phyloP scores from a whole-genome alignment of 1,140 invertebrate species.

The Copidosoma floridanum region DNA sequence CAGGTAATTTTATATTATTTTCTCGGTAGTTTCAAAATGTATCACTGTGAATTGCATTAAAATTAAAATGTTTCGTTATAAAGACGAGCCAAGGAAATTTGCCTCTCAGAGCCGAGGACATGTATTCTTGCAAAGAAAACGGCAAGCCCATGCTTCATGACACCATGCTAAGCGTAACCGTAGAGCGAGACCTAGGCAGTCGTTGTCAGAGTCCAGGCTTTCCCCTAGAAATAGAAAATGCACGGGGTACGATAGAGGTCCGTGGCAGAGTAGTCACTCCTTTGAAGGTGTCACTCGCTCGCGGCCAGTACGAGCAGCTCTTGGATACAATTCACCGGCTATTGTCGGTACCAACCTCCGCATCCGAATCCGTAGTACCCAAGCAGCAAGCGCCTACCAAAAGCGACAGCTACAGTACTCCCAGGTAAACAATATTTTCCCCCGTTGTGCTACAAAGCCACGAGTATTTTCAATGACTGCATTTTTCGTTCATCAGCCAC shows the following conservation, averaged over 20 bases:
- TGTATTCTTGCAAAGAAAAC: constrained; percentile 67
- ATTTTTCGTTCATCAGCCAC: neutral
- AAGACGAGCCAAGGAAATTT: constrained; percentile 32
- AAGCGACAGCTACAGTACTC: neutral
- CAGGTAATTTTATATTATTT: constrained; percentile 32
- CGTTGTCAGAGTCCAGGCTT: constrained; percentile 44
- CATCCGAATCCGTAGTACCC: constrained; percentile 27
- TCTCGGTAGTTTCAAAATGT: neutral
- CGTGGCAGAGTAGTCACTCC: constrained; percentile 79
- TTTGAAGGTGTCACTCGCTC: constrained; percentile 79
- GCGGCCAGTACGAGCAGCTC: constrained; percentile 86
- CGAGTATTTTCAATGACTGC: neutral
- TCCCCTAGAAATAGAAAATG: constrained; percentile 44
- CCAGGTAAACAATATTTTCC: no score
- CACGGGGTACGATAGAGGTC: constrained; percentile 58
- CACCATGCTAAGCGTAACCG: constrained; percentile 72
- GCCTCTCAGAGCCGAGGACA: constrained; percentile 58
- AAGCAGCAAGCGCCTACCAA: constrained; percentile 34
- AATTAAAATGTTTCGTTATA: neutral
- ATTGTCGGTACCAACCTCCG: constrained; percentile 41
- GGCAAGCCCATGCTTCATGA: constrained; percentile 77
- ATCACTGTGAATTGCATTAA: neutral
- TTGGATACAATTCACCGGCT: constrained; percentile 69
- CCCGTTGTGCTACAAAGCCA: no score
- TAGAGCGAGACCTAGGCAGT: constrained; percentile 51